These are phyloP conservation scores for Corbicula japonica DNA, from an alignment of 2,888 invertebrate genomes.

Conservation along the genomic window DNA sequence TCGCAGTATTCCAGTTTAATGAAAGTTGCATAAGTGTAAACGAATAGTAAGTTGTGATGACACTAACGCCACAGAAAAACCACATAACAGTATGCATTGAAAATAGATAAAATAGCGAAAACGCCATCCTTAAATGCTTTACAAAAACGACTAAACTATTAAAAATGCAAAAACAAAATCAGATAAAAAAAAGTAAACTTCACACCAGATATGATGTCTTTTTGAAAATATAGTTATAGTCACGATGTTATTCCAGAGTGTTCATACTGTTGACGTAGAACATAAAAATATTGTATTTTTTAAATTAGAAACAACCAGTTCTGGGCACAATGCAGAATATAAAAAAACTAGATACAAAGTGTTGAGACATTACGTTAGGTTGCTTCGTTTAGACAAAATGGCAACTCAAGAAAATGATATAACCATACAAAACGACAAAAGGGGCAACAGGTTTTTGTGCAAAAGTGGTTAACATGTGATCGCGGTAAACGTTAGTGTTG, in stretches of 20 bases:
- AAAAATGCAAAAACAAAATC: not conserved
- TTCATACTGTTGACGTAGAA: no score
- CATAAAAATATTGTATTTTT: not conserved
- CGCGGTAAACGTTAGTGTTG: not conserved
- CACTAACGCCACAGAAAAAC: not conserved
- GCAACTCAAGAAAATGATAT: not conserved
- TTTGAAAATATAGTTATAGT: not conserved
- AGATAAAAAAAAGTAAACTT: not conserved
- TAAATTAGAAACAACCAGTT: not conserved
- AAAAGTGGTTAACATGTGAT: not conserved
- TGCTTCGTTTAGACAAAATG: not conserved
- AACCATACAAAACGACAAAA: not conserved
- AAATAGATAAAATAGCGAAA: not conserved
- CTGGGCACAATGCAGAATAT: not conserved
- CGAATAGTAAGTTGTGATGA: not conserved
- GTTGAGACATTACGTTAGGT: not conserved
- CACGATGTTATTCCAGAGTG: not conserved
- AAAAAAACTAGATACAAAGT: not conserved
- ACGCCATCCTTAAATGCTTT: not conserved
- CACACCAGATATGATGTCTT: not conserved
- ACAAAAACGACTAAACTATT: not conserved
- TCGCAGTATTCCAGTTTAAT: not conserved
- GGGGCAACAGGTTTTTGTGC: not conserved
- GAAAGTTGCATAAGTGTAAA: not conserved
- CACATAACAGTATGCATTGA: not conserved